A percentile compares a stretch with the other conserved stretches of the same genome.
Evolutionary conservation across 1,140 invertebrate genomes (phyloP).

Genomic region (Drosophila insularis): DNA sequence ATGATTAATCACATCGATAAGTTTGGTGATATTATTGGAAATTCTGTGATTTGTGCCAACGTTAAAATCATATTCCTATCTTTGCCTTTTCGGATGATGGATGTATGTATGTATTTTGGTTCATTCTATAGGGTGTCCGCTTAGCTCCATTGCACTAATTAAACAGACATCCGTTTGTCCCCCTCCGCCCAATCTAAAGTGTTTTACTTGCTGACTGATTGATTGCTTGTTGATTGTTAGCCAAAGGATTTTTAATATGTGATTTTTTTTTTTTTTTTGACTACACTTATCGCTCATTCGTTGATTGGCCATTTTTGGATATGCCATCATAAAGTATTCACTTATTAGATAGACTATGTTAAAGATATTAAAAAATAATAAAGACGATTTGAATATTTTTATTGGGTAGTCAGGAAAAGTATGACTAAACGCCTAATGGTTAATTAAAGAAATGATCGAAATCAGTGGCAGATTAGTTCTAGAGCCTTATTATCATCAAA

Average conservation of each 20-base stretch:
- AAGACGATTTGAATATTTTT: too few relatives aligned
- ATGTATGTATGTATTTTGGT: slow-evolving; percentile 50
- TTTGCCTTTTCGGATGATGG: slow-evolving; percentile 38
- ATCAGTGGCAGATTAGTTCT: too few relatives aligned
- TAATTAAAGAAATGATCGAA: not conserved
- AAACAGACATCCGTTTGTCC: slow-evolving; percentile 43
- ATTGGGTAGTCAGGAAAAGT: too few relatives aligned
- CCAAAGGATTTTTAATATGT: slow-evolving; percentile 39
- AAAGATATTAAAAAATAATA: too few relatives aligned
- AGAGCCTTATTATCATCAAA: too few relatives aligned
- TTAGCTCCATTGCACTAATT: slow-evolving; percentile 47
- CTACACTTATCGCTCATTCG: slow-evolving; percentile 33
- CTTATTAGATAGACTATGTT: not conserved
- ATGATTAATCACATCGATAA: slow-evolving; percentile 52
- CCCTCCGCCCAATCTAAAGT: slow-evolving; percentile 37
- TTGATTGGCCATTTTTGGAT: not conserved
- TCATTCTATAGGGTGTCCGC: not conserved
- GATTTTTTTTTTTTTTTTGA: too few relatives aligned
- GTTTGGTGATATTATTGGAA: slow-evolving; percentile 42
- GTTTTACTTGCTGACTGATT: slow-evolving; percentile 44
- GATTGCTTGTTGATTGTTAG: slow-evolving; percentile 61
- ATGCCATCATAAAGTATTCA: not conserved
- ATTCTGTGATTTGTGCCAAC: slow-evolving; percentile 51
- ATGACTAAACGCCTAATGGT: too few relatives aligned
- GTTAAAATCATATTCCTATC: slow-evolving; percentile 42